Percentiles rank a stretch among this genome's conserved stretches.
phyloP scores from a whole-genome alignment of 2,113 vertebrate genomes.

The Pogonocichla stellata region DNA sequence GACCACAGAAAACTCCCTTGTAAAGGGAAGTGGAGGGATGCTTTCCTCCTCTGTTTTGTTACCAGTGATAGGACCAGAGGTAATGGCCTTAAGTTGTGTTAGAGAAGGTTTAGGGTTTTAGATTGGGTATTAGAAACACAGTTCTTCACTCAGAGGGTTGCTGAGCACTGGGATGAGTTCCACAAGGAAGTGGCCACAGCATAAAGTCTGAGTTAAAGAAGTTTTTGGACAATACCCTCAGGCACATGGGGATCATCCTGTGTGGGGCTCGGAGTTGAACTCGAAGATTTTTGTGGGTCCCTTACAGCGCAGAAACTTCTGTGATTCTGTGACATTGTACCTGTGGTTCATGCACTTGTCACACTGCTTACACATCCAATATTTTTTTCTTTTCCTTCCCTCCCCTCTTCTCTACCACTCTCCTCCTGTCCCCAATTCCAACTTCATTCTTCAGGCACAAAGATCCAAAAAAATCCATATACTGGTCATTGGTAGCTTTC shows the following conservation, averaged over 20 bases:
- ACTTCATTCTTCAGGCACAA: background rate
- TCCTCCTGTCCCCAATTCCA: fast-evolving
- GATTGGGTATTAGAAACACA: background rate
- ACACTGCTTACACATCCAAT: background rate
- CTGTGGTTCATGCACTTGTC: background rate
- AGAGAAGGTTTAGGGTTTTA: background rate
- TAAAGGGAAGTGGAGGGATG: too few relatives aligned
- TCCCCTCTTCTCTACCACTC: fast-evolving
- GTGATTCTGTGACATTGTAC: background rate
- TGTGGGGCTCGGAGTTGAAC: background rate
- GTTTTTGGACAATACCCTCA: too few relatives aligned
- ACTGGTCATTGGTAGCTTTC: background rate
- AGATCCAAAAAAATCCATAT: background rate
- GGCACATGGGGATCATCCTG: background rate
- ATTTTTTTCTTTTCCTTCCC: background rate
- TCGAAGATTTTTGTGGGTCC: fast-evolving
- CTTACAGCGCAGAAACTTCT: background rate
- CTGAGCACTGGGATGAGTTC: background rate
- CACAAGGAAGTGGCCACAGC: background rate
- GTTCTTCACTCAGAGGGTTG: background rate
- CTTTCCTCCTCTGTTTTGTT: background rate
- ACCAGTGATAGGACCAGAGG: background rate
- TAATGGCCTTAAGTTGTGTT: background rate
- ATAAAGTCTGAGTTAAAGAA: background rate
- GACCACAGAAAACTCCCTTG: background rate